Conservation (phyloP, 2,113 vertebrate species). For the Pantherophis guttatus region DNA sequence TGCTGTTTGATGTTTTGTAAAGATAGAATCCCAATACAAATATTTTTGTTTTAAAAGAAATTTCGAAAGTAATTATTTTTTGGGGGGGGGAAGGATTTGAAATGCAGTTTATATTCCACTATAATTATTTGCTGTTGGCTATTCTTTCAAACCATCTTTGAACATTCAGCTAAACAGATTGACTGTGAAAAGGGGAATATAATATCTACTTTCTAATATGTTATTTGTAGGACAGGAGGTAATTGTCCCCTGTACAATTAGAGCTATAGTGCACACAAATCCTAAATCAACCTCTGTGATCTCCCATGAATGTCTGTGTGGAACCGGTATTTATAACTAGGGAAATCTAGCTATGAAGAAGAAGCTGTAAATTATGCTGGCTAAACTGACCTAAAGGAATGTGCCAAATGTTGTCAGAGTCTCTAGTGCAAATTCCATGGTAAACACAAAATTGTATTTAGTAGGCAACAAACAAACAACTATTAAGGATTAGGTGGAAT, state of each 20-base stretch:
- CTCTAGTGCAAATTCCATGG: constrained; percentile 17
- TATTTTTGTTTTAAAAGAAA: constrained; percentile 19
- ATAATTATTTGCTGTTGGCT: constrained; percentile 8
- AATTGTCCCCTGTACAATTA: neutral
- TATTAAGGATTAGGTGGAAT: constrained; percentile 21
- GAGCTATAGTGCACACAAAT: neutral
- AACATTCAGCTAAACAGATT: constrained; percentile 25
- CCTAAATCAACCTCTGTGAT: neutral
- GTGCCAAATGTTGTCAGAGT: constrained; percentile 48
- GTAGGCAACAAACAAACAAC: constrained; percentile 29
- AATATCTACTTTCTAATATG: neutral
- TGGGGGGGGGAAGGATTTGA: constrained; percentile 29
- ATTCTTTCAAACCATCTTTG: constrained; percentile 1
- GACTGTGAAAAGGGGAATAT: neutral
- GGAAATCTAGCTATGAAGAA: constrained; percentile 54
- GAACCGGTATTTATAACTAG: constrained; percentile 32
- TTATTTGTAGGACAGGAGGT: neutral
- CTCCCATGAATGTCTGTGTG: constrained; percentile 20
- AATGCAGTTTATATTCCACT: constrained; percentile 16
- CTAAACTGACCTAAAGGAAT: constrained; percentile 41
- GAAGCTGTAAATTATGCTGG: constrained; percentile 51
- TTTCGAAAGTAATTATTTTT: constrained; percentile 42
- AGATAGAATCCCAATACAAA: neutral
- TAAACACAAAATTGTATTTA: constrained; percentile 45
- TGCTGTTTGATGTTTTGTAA: neutral